phyloP scores from a whole-genome alignment of 1,140 invertebrate species.

The Diabrotica virgifera region DNA sequence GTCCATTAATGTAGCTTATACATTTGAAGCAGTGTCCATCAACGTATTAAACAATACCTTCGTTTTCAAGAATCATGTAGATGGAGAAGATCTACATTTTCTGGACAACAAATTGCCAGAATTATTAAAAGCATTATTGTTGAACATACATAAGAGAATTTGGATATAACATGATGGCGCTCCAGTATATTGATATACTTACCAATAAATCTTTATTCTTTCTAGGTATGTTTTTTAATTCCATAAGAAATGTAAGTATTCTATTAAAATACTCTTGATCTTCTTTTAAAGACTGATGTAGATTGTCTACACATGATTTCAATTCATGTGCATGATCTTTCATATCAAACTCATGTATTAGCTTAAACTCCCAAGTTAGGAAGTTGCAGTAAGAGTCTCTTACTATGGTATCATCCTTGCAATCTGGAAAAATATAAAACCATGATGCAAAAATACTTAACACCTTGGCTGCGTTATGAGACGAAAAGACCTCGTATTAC shows the following conservation, averaged over 20 bases:
- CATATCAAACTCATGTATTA: conserved; percentile 34
- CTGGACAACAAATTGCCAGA: too few species aligned
- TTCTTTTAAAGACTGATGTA: conserved; percentile 26
- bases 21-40: too few species aligned
- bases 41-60: too few species aligned
- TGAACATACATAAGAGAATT: too few species aligned
- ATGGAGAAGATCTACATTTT: too few species aligned
- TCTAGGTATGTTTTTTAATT: conserved; percentile 32
- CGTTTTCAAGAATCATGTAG: too few species aligned
- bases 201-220: conserved; percentile 31
- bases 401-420: conserved; percentile 28
- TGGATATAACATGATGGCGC: too few species aligned
- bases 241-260: conserved; percentile 37
- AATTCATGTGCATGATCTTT: conserved; percentile 34
- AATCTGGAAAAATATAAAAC: conserved; percentile 27
- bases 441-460: conserved; percentile 8
- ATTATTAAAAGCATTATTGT: too few species aligned
- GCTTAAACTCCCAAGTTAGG: conserved; percentile 39
- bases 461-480: too few species aligned
- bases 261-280: conserved; percentile 25
- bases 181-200: conserved; percentile 13
- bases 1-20: too few species aligned
- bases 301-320: conserved; percentile 23
- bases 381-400: conserved; percentile 38
- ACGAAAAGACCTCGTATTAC: too few species aligned